A percentile compares a stretch with the other conserved stretches of the same genome.
Evolutionary conservation across 2,888 invertebrate species (phyloP).

Genomic region (Adineta ricciae): DNA sequence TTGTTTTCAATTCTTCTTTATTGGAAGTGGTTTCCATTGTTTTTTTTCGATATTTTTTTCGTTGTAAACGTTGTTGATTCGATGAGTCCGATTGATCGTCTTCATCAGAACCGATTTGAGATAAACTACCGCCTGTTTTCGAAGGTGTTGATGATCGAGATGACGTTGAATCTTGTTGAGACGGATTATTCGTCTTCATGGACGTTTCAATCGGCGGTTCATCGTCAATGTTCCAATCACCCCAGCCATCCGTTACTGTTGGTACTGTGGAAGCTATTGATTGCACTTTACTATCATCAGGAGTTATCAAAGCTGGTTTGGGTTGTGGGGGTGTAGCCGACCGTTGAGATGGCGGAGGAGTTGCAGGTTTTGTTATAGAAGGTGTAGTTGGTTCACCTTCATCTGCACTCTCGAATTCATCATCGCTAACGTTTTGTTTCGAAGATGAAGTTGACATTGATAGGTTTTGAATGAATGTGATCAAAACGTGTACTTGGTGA

Average conservation of each 20-base stretch:
- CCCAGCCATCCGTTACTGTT: background rate
- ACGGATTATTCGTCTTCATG: background rate
- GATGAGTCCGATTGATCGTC: background rate
- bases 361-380: background rate
- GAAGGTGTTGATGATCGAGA: background rate
- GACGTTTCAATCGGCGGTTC: background rate
- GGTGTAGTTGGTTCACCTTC: slow-evolving; percentile 39
- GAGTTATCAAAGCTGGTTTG: too few species aligned
- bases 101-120: background rate
- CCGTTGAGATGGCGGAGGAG: background rate
- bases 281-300: too few species aligned
- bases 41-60: slow-evolving; percentile 12
- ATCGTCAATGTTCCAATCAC: background rate
- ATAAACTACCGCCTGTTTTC: background rate
- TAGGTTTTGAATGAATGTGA: background rate
- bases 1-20: background rate
- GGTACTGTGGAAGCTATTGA: background rate
- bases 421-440: background rate
- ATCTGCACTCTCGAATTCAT: slow-evolving; percentile 46
- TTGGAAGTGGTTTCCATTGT: background rate
- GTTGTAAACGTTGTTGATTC: background rate
- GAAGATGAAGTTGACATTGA: background rate
- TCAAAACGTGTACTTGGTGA: background rate
- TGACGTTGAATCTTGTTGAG: background rate
- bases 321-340: too few species aligned